Evolutionary conservation across 2,888 invertebrate genomes (phyloP).

Genomic region (Zelleria hepariella): DNA sequence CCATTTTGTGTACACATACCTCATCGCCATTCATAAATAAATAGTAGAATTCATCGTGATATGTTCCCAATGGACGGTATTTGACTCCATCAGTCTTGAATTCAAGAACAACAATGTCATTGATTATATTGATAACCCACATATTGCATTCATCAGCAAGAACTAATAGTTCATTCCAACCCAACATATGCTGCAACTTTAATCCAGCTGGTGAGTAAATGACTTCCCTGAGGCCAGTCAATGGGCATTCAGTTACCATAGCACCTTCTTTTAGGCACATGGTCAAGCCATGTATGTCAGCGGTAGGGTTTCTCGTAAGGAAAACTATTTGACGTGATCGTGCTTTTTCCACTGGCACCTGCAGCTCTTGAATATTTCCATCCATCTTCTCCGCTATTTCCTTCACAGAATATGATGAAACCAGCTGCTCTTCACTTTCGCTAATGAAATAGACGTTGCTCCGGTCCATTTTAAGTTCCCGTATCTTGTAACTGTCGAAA

Average conservation of each 20-base stretch:
- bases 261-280: slow-evolving; percentile 26
- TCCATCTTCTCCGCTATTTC: slow-evolving; percentile 29
- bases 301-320: slow-evolving; percentile 10
- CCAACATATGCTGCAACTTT: slow-evolving; percentile 24
- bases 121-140: slow-evolving; percentile 40
- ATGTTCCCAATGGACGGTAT: slow-evolving; percentile 35
- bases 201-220: slow-evolving; percentile 18
- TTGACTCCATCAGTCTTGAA: slow-evolving; percentile 29
- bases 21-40: slow-evolving; percentile 32
- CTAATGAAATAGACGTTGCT: slow-evolving; percentile 35
- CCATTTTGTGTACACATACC: slow-evolving; percentile 25
- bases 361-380: slow-evolving; percentile 24
- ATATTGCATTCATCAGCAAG: slow-evolving; percentile 33
- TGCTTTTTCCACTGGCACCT: slow-evolving; percentile 30
- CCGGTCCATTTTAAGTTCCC: slow-evolving; percentile 23
- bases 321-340: slow-evolving; percentile 10
- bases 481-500: slow-evolving; percentile 36
- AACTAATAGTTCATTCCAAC: slow-evolving; percentile 39
- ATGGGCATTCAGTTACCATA: slow-evolving; percentile 33
- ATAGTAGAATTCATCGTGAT: slow-evolving; percentile 44
- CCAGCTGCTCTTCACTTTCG: slow-evolving; percentile 45
- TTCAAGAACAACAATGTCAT: slow-evolving; percentile 28
- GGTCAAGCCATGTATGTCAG: slow-evolving; percentile 28
- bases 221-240: slow-evolving; percentile 35
- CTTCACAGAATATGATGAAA: slow-evolving; percentile 22